Evolutionary conservation across 2,888 invertebrate genomes (phyloP).

Genomic region (Nezara viridula): DNA sequence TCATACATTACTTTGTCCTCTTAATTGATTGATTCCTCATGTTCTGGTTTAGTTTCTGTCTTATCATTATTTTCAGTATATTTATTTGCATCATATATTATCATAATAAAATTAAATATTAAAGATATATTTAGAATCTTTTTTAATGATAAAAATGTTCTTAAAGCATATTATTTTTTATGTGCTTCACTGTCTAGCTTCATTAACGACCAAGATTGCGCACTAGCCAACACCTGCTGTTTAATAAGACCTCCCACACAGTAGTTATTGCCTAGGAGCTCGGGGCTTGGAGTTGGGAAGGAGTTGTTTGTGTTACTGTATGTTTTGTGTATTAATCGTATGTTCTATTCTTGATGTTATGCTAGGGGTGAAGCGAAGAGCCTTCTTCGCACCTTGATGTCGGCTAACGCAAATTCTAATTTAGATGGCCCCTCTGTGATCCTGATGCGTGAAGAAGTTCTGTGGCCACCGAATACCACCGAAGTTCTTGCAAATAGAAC

Average conservation of each 20-base stretch:
- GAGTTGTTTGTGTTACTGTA: not conserved
- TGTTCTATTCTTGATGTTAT: constrained; percentile 44
- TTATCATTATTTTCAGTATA: too few relatives aligned
- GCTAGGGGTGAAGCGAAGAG: constrained; percentile 79
- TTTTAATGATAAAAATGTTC: not conserved
- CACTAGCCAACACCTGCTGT: not conserved
- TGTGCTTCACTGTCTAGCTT: not conserved
- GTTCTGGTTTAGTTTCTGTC: too few relatives aligned
- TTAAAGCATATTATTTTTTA: not conserved
- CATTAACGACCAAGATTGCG: not conserved
- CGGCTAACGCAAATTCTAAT: constrained; percentile 59
- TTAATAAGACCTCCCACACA: not conserved
- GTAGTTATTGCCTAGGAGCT: not conserved
- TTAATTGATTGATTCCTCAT: too few relatives aligned
- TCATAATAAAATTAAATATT: too few relatives aligned
- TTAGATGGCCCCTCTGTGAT: constrained; percentile 62
- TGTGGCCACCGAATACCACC: constrained; percentile 63
- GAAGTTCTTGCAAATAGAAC: constrained; percentile 63
- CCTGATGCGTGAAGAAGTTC: constrained; percentile 63
- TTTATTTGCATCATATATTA: too few relatives aligned
- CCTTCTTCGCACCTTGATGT: constrained; percentile 79
- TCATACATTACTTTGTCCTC: too few relatives aligned
- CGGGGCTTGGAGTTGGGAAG: not conserved
- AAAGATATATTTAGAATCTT: not conserved
- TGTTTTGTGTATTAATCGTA: not conserved